These are phyloP conservation scores for Allygus modestus DNA, from an alignment of 2,888 invertebrate genomes.

Conservation along the genomic window DNA sequence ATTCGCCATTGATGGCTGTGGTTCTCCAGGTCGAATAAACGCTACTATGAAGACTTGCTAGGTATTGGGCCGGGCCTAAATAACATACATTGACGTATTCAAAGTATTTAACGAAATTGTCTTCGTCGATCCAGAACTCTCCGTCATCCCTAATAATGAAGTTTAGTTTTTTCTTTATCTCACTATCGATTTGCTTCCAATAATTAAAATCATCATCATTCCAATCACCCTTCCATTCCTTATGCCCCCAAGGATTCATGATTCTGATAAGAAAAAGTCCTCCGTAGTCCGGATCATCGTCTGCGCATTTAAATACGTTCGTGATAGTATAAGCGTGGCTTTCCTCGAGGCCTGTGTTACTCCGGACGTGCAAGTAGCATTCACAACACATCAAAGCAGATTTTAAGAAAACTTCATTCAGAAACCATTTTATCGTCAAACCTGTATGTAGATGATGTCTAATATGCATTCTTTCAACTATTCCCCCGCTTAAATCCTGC, in stretches of 20 bases:
- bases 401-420: too few species aligned
- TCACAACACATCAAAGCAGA: too few species aligned
- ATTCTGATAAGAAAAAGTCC: background rate
- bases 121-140: background rate
- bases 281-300: background rate
- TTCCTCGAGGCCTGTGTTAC: too few species aligned
- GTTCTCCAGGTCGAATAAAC: background rate
- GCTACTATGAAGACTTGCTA: background rate
- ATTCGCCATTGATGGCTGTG: background rate
- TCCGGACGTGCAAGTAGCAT: too few species aligned
- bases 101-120: background rate
- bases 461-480: too few species aligned
- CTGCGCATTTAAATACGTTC: background rate
- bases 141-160: background rate
- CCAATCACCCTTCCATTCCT: background rate
- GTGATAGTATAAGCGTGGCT: background rate
- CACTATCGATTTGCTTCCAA: background rate
- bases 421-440: too few species aligned
- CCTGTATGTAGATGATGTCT: too few species aligned
- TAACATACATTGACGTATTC: background rate
- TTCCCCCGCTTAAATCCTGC: too few species aligned
- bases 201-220: background rate
- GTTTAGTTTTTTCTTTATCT: background rate
- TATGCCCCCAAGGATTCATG: background rate
- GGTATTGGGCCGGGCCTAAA: background rate